Base-by-base conservation (phyloP, 1,140 invertebrate genomes). In the Calosoma granatense region DNA sequence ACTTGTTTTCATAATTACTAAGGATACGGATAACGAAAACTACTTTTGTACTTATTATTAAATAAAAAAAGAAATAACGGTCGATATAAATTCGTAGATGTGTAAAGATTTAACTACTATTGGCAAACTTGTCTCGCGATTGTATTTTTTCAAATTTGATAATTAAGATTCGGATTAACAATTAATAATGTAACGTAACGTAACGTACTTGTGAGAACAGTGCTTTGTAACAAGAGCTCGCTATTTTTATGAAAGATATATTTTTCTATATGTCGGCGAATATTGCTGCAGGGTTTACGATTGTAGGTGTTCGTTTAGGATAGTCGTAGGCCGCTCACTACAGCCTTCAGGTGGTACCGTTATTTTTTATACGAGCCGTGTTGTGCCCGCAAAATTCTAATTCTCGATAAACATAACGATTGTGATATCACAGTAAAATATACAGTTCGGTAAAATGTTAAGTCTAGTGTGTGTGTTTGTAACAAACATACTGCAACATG, bases 161-260 rank as follows among this genome's bases (percentile, higher is more conserved):
- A n/a, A n/a, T n/a, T 30, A 14, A 30, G 26, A 30, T 30, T 30
- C 14, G 26, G 26, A 30, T 30, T 6, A n/a, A n/a, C n/a, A 36
- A 36, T 36, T 36, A 9, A 36, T 9, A n/a, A 36, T 9, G 26
- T 9, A 36, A 36, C 26, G n/a, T 36, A 36, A 36, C 26, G 26
- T 9, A 36, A 36, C n/a, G 26, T 36, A 36, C 26, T 36, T 36
- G 26, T 36, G 26, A 36, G 26, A 36, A 36, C 26, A 36, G 26
- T 36, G 26, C 17, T 11, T 47, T 47, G 15, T 17, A 14, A 47
- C 6, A 47, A 47, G 41, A 47, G 41, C 41, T 47, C 41, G 41
- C 41, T 47, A 47, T 47, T 47, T 47, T 47, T 47, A 47, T 47
- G 41, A 47, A 47, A 47, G 41, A 47, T 47, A 47, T 47, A 47